Evolutionary conservation across 2,797 vertebrate genomes (phyloP).

Genomic region (Acrocephalus scirpaceus): DNA sequence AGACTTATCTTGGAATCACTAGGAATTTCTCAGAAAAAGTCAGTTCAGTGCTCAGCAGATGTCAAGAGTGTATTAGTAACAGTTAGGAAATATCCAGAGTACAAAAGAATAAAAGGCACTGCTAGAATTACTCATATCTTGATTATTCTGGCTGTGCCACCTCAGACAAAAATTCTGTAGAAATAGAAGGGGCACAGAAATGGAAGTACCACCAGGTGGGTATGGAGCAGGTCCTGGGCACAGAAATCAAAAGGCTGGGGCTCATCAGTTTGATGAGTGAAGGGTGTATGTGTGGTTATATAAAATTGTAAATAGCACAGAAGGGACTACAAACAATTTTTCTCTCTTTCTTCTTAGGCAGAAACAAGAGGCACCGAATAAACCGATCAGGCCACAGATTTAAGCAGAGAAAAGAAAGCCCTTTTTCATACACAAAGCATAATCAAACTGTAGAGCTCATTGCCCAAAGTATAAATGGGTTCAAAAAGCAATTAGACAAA

Average conservation of each 20-base stretch:
- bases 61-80: neutral
- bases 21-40: neutral
- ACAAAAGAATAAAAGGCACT: neutral
- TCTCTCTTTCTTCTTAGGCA: neutral
- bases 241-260: neutral
- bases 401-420: slow-evolving; percentile 29
- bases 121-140: neutral
- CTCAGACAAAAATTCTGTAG: neutral
- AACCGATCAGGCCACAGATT: neutral
- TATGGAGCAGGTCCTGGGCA: neutral
- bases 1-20: neutral
- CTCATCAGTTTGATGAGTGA: neutral
- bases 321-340: neutral
- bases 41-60: neutral
- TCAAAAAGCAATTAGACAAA: slow-evolving; percentile 71
- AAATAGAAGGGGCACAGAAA: neutral
- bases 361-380: neutral
- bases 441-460: slow-evolving; percentile 49
- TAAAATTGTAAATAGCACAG: neutral
- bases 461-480: slow-evolving; percentile 59
- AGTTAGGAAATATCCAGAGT: neutral
- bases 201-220: neutral
- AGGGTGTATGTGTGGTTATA: neutral
- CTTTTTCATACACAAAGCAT: slow-evolving; percentile 39
- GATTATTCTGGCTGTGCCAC: neutral